phyloP scores from a whole-genome alignment of 2,888 invertebrate genomes.

The Itoplectis maculator region DNA sequence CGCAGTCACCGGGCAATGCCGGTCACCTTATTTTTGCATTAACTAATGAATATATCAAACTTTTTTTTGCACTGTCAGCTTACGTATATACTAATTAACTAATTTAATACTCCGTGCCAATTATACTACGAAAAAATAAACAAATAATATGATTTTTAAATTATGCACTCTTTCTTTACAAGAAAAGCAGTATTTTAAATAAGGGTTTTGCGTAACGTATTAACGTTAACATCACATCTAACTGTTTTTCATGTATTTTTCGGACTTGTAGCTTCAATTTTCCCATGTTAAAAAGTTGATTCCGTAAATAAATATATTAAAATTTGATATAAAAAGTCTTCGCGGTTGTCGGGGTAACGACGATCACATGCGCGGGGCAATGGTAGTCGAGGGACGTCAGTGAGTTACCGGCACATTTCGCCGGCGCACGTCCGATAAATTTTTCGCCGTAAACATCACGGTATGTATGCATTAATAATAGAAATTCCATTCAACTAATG shows the following conservation, averaged over 20 bases:
- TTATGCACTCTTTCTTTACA: not conserved
- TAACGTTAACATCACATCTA: not conserved
- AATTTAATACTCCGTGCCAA: not conserved
- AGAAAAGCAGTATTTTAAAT: not conserved
- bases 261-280: not conserved
- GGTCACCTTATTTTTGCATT: not conserved
- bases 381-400: not conserved
- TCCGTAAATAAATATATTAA: not conserved
- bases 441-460: not conserved
- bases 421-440: not conserved
- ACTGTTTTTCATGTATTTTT: not conserved
- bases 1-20: not conserved
- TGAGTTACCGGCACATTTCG: not conserved
- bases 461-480: not conserved
- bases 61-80: not conserved
- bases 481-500: not conserved
- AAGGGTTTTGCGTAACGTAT: not conserved
- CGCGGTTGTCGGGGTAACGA: not conserved
- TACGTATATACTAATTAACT: not conserved
- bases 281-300: not conserved
- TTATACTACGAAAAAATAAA: not conserved
- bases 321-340: not conserved
- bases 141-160: not conserved
- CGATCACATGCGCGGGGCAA: not conserved
- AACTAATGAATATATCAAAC: not conserved